Conservation (phyloP, 2,888 invertebrate genomes). For the Heliconius ethilla region DNA sequence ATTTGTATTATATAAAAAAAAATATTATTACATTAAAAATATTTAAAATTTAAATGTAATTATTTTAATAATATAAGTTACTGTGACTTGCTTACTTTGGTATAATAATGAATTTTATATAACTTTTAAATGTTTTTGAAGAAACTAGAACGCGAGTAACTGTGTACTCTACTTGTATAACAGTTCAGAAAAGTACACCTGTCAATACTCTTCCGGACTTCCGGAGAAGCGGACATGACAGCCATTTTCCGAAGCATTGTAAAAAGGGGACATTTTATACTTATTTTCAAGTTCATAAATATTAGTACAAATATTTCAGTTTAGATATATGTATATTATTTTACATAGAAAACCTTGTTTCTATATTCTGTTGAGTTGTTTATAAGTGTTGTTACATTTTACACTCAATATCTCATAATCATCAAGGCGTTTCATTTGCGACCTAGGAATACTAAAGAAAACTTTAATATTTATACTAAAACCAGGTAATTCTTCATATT, state of each 20-base stretch:
- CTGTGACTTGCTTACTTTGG: too few relatives aligned
- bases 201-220: constrained; percentile 23
- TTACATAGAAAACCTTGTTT: background rate
- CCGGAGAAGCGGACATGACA: constrained; percentile 8
- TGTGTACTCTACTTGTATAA: background rate
- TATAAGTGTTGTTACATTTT: background rate
- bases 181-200: constrained; percentile 2
- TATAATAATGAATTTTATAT: background rate
- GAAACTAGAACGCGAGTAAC: background rate
- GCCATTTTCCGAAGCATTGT: constrained; percentile 7
- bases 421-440: too few relatives aligned
- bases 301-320: background rate
- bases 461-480: too few relatives aligned
- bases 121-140: background rate
- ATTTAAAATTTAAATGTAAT: too few relatives aligned
- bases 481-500: too few relatives aligned
- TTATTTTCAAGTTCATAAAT: background rate
- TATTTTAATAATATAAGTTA: too few relatives aligned
- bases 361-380: background rate
- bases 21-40: too few relatives aligned
- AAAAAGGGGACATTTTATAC: background rate
- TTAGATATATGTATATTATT: background rate
- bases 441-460: too few relatives aligned
- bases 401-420: too few relatives aligned
- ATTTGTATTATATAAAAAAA: too few relatives aligned